A percentile compares a stretch with the other conserved stretches of the same genome.
These are phyloP conservation scores for Anagyrus pseudococci DNA, from an alignment of 2,888 invertebrate genomes.

Conservation along the genomic window DNA sequence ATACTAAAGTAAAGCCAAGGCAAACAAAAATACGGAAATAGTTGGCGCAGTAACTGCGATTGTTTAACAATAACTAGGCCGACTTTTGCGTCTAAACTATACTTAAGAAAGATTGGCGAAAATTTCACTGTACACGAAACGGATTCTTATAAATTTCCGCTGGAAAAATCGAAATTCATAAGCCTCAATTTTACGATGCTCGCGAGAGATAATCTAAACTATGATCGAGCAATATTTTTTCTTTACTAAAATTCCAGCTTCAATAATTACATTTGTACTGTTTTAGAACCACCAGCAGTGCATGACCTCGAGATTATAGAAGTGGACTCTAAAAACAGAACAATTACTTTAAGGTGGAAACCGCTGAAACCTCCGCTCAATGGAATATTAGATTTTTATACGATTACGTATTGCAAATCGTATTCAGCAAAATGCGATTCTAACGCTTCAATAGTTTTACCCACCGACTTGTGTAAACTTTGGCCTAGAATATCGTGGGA, in stretches of 20 bases:
- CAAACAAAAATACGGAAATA: constrained; percentile 43
- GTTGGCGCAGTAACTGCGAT: constrained; percentile 36
- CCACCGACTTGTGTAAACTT: constrained; percentile 7
- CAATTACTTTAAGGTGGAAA: constrained; percentile 42
- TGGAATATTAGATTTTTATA: constrained; percentile 43
- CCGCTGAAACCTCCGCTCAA: constrained; percentile 43
- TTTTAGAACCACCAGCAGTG: constrained; percentile 44
- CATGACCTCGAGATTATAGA: constrained; percentile 42
- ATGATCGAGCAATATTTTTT: constrained; percentile 1
- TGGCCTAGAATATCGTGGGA: neutral
- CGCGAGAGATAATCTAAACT: constrained; percentile 41
- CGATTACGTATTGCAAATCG: constrained; percentile 19
- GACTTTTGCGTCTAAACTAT: constrained; percentile 32
- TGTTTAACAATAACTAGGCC: constrained; percentile 45
- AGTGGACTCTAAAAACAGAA: constrained; percentile 26
- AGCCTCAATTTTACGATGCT: constrained; percentile 35
- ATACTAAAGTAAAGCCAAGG: constrained; percentile 36
- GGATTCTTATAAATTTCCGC: neutral
- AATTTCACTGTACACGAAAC: constrained; percentile 18
- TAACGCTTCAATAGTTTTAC: neutral
- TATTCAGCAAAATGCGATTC: neutral
- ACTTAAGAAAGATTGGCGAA: constrained; percentile 35
- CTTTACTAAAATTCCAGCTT: neutral
- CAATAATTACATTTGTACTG: neutral
- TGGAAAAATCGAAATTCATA: neutral